Evolutionary conservation across 1,140 invertebrate species (phyloP), one percentile per base, ranked within the genome.

Genomic region (Epicauta chinensis): DNA sequence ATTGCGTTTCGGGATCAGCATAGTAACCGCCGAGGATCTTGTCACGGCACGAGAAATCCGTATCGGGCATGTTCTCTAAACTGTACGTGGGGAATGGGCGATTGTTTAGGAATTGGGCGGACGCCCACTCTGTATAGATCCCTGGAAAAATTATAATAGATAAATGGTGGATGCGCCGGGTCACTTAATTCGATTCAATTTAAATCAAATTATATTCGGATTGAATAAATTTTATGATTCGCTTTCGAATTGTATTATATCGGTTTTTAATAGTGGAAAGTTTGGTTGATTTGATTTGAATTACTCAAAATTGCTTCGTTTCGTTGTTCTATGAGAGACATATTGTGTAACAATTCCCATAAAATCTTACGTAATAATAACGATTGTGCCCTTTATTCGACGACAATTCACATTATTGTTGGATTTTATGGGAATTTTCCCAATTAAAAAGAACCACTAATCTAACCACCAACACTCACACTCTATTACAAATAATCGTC

Each of bases 11-110:
- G 1, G 84, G 80, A 73, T 94, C 91, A 10, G 91, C 90, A 68
- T 94, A 94, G 71, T 93, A 94, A 35, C 91, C 89, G 52, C 91
- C 91, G 14, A 91, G 77, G 59, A 91, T 88, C 71, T 92, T 91
- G 61, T 89, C 87, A 53, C 82, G 77, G 71, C 92, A 95, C 56
- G 82, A 82, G 75, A 95, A 95, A 45, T 81, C 79, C 37, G 91
- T 93, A 55, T 86, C 81, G 47, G 89, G 91, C 80, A 93, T 89
- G 60, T 81, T 78, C 60, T 89, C 81, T 59, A 84, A 78, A 48
- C 82, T 85, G 71, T 87, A 89, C 52, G 83, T 84, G 34, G 86
- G 86, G 17, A 81, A 81, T 44, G 77, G 77, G 39, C 76, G 66
- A 47, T 70, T 61, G 54, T 71, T 71, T 7, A 69, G 50, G 44